A percentile compares a stretch with the other conserved stretches of the same genome.
Conservation (phyloP, 2,113 vertebrate genomes). For the Amphilophus citrinellus region DNA sequence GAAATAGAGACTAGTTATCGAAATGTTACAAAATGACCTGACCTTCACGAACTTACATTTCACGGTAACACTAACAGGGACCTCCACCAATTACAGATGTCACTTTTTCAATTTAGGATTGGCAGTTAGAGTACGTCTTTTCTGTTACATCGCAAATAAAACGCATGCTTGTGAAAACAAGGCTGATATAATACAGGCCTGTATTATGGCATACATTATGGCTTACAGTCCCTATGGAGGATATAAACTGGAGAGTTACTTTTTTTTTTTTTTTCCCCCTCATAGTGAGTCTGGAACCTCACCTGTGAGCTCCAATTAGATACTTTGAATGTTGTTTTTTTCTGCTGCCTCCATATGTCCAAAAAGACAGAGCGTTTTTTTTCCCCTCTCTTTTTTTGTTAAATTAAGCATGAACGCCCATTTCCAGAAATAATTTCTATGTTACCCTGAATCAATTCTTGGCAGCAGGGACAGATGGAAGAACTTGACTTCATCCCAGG, state of each 20-base stretch:
- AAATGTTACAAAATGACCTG: too few relatives aligned
- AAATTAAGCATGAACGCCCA: not conserved
- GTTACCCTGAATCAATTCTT: not conserved
- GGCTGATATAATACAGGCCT: too few relatives aligned
- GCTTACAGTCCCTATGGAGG: not conserved
- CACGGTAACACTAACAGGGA: not conserved
- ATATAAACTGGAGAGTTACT: not conserved
- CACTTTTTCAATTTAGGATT: not conserved
- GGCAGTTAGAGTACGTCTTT: not conserved
- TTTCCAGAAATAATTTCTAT: constrained; percentile 2
- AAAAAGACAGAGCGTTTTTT: too few relatives aligned
- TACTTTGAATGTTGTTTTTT: not conserved
- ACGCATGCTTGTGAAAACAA: not conserved
- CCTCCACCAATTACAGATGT: not conserved
- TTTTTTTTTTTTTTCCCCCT: not conserved
- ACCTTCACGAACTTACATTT: not conserved
- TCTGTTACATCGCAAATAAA: not conserved
- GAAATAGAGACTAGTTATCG: too few relatives aligned
- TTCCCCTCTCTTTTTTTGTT: too few relatives aligned
- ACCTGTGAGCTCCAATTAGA: not conserved
- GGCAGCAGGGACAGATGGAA: not conserved
- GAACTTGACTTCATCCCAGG: not conserved
- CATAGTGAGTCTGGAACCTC: not conserved
- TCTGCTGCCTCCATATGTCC: not conserved
- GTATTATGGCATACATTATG: not conserved